phyloP scores from a whole-genome alignment of 2,888 invertebrate genomes.

The Eupithecia subumbrata region DNA sequence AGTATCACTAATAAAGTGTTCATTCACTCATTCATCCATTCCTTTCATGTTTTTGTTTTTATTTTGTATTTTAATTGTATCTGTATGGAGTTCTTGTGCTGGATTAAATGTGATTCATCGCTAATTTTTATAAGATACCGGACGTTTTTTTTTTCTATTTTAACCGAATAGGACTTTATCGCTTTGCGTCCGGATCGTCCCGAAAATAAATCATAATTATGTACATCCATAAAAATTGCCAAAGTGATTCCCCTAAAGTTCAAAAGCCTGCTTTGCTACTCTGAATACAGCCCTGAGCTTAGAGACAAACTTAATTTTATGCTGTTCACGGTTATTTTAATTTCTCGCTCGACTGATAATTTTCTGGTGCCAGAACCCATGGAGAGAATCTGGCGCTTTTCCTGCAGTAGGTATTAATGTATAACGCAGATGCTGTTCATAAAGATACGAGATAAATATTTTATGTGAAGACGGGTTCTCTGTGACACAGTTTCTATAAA shows the following conservation, averaged over 20 bases:
- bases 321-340: conserved; percentile 80
- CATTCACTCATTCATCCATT: too few relatives aligned
- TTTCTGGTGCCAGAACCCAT: conserved; percentile 70
- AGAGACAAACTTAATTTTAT: conserved; percentile 78
- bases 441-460: not conserved
- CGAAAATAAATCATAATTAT: not conserved
- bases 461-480: not conserved
- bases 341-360: conserved; percentile 78
- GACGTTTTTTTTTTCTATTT: not conserved
- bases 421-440: conserved; percentile 29
- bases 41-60: not conserved
- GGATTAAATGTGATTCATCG: not conserved
- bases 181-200: too few relatives aligned
- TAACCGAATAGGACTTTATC: too few relatives aligned
- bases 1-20: too few relatives aligned
- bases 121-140: not conserved
- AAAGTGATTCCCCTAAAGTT: not conserved
- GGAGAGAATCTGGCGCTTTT: conserved; percentile 70
- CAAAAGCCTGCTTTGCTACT: not conserved
- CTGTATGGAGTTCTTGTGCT: not conserved
- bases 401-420: conserved; percentile 52
- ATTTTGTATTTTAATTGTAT: not conserved
- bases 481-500: not conserved
- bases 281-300: conserved; percentile 35
- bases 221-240: not conserved